Conservation (phyloP, 2,888 invertebrate genomes). For the Acronicta alni region DNA sequence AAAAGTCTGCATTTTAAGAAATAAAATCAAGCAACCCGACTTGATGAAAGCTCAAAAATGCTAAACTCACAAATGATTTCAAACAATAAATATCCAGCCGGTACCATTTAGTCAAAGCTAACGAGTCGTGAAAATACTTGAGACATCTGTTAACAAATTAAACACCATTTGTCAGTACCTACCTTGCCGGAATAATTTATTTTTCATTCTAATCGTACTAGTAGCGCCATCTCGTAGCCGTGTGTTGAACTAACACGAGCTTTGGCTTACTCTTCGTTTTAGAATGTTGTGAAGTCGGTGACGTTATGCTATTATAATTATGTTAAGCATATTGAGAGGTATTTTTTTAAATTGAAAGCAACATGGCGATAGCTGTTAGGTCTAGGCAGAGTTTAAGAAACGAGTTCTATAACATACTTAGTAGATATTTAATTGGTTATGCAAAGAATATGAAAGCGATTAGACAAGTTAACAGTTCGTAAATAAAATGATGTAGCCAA, state of each 20-base stretch:
- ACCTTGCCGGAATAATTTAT: constrained; percentile 3
- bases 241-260: constrained; percentile 20
- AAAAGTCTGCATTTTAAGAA: no score
- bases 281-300: not conserved
- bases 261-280: constrained; percentile 12
- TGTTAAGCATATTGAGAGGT: not conserved
- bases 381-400: no score
- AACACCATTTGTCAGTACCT: constrained; percentile 16
- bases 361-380: no score
- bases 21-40: no score
- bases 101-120: constrained; percentile 8
- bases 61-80: not conserved
- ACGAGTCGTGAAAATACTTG: constrained; percentile 22
- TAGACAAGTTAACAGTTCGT: no score
- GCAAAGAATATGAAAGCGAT: no score
- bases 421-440: no score
- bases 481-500: no score
- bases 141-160: constrained; percentile 29
- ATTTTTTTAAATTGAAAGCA: no score
- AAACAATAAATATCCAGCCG: constrained; percentile 10
- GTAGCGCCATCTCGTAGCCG: constrained; percentile 38
- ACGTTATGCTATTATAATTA: no score
- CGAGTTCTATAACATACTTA: no score
- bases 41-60: no score
- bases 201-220: not conserved